Evolutionary conservation across 2,888 invertebrate genomes (phyloP), one percentile per base, ranked within the genome.

Genomic region (Drosophila pseudotalamancana): DNA sequence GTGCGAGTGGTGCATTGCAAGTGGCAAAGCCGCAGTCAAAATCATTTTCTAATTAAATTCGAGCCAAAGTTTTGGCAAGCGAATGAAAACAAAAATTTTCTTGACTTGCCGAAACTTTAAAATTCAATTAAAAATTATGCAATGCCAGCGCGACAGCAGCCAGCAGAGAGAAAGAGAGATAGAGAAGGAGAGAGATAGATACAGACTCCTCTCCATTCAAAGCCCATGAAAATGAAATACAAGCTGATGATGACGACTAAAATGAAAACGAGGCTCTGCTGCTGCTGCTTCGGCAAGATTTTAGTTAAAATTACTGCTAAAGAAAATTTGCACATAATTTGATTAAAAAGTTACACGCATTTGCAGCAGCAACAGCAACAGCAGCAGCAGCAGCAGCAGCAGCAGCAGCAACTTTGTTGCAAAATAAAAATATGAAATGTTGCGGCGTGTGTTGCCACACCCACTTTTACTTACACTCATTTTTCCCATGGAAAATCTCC

Each of bases 331-430:
- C 84, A 79, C 88, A 84, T 84, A 84, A 84, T 88, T 86, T 84
- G 87, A 84, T 84, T 84, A 84, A 84, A 88, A 84, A 88, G 84
- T 84, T 84, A 77, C 88, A 84, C 88, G 88, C 87, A 84, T 84
- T 84, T 84, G 45, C 72, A 63, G 65, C 62, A 57, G 56, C 66
- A 35, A 53, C 76, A 64, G 46, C 56, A 53, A 48, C 70, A 56
- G 42, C 72, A 53, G 42, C n/a, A n/a, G n/a, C n/a, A n/a, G n/a
- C n/a, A n/a, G 6, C 37, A 37, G 11, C 35, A 21, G 4, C 12
- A 23, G 23, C 40, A 14, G 9, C 63, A 64, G 23, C 57, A 79
- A 79, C 68, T 79, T 72, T 72, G 72, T 49, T 37, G 55, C 65
- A 64, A 49, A 64, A 42, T 25, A 53, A 46, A 72, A 63, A 67